Evolutionary conservation across 2,888 invertebrate species (phyloP), one percentile per base, ranked within the genome.

Genomic region (Eutolmus rufibarbis): DNA sequence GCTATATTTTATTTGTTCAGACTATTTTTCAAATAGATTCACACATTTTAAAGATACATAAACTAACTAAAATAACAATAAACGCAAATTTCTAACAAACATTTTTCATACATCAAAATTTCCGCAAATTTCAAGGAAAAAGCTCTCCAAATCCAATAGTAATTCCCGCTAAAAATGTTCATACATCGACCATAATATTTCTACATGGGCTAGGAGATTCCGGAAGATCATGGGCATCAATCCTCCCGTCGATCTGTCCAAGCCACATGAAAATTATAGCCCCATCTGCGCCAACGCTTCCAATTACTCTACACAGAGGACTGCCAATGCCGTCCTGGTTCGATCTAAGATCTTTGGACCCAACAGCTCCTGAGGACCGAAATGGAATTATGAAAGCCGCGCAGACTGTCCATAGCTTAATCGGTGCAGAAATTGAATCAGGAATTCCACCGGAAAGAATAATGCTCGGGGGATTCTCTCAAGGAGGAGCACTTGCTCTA

Each of bases 401-500:
- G 46, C 94, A 94, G 89, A 93, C 94, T 89, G 94, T 97, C 79
- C 96, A 96, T 91, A 93, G 94, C 78, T 92, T 97, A 92, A 96
- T 97, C 90, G 94, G 95, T 84, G 94, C 94, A 89, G 97, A 97
- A 93, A 93, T 96, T 76, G 95, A 95, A 91, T 94, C 93, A 88
- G 97, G 98, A 16, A 96, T 98, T 91, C 94, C 96, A 40, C 94
- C 96, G 12, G 94, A 95, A 89, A 94, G 96, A 88, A 96, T 98
- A 89, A 91, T 97, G 82, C 89, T 98, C 77, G 98, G 98, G 86
- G 98, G 98, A 28, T 98, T 98, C 92, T 98, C 98, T 87, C 98
- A 98, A 94, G 98, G 98, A 81, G 98, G 98, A 19, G 97, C 98
- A n/a, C 93, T 98, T 87, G 98, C 98, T 5, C 93, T 98, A 31